Evolutionary conservation across 2,113 vertebrate species (phyloP), one percentile per base, ranked within the genome.

Genomic region (Cephalopterus ornatus): DNA sequence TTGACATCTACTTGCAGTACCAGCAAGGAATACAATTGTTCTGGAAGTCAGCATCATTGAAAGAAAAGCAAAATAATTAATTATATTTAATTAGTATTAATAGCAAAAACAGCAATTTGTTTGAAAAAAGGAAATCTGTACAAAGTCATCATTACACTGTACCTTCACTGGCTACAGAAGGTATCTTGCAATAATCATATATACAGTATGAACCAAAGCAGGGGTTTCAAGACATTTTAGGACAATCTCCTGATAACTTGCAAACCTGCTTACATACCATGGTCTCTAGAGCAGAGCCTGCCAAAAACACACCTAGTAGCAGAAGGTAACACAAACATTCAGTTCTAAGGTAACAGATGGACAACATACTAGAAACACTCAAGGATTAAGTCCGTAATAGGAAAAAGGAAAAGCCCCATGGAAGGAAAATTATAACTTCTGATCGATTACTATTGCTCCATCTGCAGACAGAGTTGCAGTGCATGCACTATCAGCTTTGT

Each of bases 371-470:
- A 66, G 37, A 78, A 63, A 65, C 16, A 78, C 18, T 78, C 27
- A 53, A 86, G n/a, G 24, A 88, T 71, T 71, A 74, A 86, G 24
- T 27, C 35, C 15, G 0, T 12, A 88, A 42, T 6, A 55, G 23
- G 47, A 78, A 82, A 81, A 94, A 83, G 49, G 23, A 91, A 91
- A 85, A 77, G 49, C 35, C 27, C 39, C 35, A 22, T 3, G 59
- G 46, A 39, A 77, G 52, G 49, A 93, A 94, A 92, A 77, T 46
- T 35, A 37, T 42, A 63, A 82, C n/a, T 86, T 90, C 68, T 72
- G 32, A 96, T 95, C 53, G 18, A 96, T 67, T 77, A 58, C 73
- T 92, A 77, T 94, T 96, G 93, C 85, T 86, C 53, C 91, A 96
- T 86, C 93, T 66, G 73, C 65, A 91, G 21, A 71, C 6, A 61